Conservation (phyloP, 2,888 invertebrate genomes). For the Euzetes globulus region DNA sequence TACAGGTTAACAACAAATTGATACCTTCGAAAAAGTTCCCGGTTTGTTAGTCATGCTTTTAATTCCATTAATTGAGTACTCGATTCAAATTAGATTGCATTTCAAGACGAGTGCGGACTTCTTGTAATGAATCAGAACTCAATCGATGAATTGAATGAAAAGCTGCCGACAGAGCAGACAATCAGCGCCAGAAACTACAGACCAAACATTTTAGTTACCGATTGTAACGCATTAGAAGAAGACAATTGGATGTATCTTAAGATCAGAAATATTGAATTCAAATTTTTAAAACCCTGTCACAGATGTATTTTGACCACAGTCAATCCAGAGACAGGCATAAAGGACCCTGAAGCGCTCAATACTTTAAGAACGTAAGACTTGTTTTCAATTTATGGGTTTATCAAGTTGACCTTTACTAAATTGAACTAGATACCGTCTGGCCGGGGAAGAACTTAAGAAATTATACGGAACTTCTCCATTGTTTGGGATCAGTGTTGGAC, state of each 20-base stretch:
- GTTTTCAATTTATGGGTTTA: neutral
- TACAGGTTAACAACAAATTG: neutral
- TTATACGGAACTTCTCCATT: slow-evolving; percentile 29
- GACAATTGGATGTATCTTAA: slow-evolving; percentile 34
- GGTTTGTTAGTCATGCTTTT: neutral
- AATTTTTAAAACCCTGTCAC: slow-evolving; percentile 24
- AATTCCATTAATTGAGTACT: neutral
- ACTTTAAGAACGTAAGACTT: slow-evolving; percentile 27
- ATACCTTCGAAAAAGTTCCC: neutral
- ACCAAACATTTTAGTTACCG: slow-evolving; percentile 34
- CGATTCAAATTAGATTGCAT: slow-evolving; percentile 13
- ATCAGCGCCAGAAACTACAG: slow-evolving; percentile 33
- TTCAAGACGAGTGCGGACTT: slow-evolving; percentile 30
- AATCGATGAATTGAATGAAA: slow-evolving; percentile 30
- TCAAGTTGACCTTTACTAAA: too few relatives aligned
- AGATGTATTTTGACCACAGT: slow-evolving; percentile 36
- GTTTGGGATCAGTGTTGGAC: slow-evolving; percentile 28
- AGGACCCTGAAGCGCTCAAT: slow-evolving; percentile 26
- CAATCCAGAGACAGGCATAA: slow-evolving; percentile 35
- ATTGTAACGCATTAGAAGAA: slow-evolving; percentile 30
- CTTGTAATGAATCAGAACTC: slow-evolving; percentile 34
- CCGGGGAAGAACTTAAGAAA: neutral
- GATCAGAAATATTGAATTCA: slow-evolving; percentile 14
- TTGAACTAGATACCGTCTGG: slow-evolving; percentile 26
- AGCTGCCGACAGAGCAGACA: neutral